Percentiles rank a stretch among this genome's conserved stretches.
Evolutionary conservation across 2,113 vertebrate species (phyloP).

Genomic region (Perca fluviatilis): DNA sequence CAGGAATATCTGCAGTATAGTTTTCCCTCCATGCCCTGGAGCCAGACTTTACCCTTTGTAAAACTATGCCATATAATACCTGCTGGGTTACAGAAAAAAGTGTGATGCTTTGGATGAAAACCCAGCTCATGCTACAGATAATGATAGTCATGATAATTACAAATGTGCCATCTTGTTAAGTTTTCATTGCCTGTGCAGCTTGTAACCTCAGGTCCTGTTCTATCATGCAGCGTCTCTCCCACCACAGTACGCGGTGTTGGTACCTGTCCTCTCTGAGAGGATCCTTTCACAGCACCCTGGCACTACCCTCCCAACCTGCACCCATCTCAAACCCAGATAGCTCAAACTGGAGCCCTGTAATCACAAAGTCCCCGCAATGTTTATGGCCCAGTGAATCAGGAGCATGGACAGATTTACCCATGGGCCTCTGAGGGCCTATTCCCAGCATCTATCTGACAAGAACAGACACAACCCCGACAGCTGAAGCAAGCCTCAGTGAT

Average conservation of each 20-base stretch:
- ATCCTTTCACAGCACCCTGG: slow-evolving; percentile 54
- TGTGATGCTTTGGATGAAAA: slow-evolving; percentile 62
- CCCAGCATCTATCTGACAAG: slow-evolving; percentile 74
- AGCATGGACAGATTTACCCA: slow-evolving; percentile 78
- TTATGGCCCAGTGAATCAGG: slow-evolving; percentile 81
- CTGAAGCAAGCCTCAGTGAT: slow-evolving; percentile 64
- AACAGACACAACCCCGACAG: slow-evolving; percentile 74
- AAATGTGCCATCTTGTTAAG: slow-evolving; percentile 81
- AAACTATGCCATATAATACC: slow-evolving; percentile 75
- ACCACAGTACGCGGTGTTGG: slow-evolving; percentile 48
- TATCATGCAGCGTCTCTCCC: slow-evolving; percentile 63
- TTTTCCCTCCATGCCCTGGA: slow-evolving; percentile 41
- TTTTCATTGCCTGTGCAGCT: slow-evolving; percentile 73
- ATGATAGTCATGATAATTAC: slow-evolving; percentile 85
- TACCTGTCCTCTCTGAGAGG: slow-evolving; percentile 70
- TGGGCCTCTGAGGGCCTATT: slow-evolving; percentile 69
- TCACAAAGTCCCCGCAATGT: slow-evolving; percentile 71
- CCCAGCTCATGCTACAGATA: slow-evolving; percentile 73
- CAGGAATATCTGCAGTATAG: slow-evolving; percentile 24
- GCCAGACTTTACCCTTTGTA: slow-evolving; percentile 53
- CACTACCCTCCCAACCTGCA: slow-evolving; percentile 51
- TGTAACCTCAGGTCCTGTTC: slow-evolving; percentile 76
- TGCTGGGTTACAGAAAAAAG: slow-evolving; percentile 63
- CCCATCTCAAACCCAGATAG: slow-evolving; percentile 59
- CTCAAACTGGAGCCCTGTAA: slow-evolving; percentile 72